Conservation (phyloP, 2,888 invertebrate species). For the Peribatodes rhomboidaria region DNA sequence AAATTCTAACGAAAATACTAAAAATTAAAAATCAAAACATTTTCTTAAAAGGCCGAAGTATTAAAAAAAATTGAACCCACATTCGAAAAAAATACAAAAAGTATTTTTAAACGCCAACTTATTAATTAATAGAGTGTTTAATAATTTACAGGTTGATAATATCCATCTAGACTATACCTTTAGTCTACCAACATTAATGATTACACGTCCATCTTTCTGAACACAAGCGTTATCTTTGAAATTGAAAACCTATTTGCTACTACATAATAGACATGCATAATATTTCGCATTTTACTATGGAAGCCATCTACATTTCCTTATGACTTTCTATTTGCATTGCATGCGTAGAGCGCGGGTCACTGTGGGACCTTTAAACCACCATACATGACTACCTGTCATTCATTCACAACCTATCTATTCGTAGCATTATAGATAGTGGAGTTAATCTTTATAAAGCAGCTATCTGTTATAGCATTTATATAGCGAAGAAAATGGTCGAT, state of each 20-base stretch:
- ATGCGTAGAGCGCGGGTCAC: slow-evolving; percentile 51
- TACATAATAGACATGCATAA: not conserved
- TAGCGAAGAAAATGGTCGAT: not conserved
- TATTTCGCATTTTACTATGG: slow-evolving; percentile 8
- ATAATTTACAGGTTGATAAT: not conserved
- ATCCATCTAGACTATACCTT: not conserved
- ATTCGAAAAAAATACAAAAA: too few relatives aligned
- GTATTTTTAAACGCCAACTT: too few relatives aligned
- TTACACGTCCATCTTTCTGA: not conserved
- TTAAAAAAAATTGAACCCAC: too few relatives aligned
- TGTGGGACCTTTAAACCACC: slow-evolving; percentile 56
- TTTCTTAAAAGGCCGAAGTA: too few relatives aligned
- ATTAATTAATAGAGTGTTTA: too few relatives aligned
- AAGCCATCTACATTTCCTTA: slow-evolving; percentile 11
- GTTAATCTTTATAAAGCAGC: not conserved
- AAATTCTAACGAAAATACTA: too few relatives aligned
- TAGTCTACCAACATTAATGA: not conserved
- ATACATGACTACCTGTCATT: slow-evolving; percentile 60
- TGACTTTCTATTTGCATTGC: slow-evolving; percentile 63
- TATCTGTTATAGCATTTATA: not conserved
- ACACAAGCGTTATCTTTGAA: not conserved
- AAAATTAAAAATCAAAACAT: too few relatives aligned
- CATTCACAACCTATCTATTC: slow-evolving; percentile 19
- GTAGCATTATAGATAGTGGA: not conserved
- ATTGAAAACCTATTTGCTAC: slow-evolving; percentile 15